A percentile compares a stretch with the other conserved stretches of the same genome.
Evolutionary conservation across 2,113 vertebrate species (phyloP).

Genomic region (Nanorana parkeri): DNA sequence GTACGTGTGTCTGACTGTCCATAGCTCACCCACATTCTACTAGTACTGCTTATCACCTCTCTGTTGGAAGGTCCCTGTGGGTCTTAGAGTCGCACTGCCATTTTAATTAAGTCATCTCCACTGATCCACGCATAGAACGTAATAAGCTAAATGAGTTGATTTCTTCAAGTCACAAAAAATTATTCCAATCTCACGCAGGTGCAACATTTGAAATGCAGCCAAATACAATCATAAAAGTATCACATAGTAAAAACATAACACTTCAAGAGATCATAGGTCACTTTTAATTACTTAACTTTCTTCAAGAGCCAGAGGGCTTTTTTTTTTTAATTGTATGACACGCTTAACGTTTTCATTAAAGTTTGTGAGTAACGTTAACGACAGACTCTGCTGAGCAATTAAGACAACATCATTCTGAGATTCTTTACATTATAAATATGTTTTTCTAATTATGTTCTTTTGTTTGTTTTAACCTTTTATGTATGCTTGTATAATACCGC

Average conservation of each 20-base stretch:
- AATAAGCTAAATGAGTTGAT: slow-evolving; percentile 71
- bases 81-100: background rate
- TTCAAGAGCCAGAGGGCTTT: slow-evolving; percentile 21
- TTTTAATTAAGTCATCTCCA: slow-evolving; percentile 4
- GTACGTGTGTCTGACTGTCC: no score
- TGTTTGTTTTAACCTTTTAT: no score
- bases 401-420: no score
- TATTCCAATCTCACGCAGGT: slow-evolving; percentile 69
- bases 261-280: slow-evolving; percentile 63
- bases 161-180: slow-evolving; percentile 67
- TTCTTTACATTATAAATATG: no score
- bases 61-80: no score
- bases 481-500: no score
- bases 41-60: no score
- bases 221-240: slow-evolving; percentile 66
- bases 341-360: background rate
- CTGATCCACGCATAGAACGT: slow-evolving; percentile 63
- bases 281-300: slow-evolving; percentile 69
- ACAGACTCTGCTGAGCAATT: no score
- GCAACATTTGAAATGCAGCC: slow-evolving; percentile 70
- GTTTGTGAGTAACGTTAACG: background rate
- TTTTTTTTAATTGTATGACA: slow-evolving; percentile 15
- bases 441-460: no score
- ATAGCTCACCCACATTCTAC: no score
- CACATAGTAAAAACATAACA: slow-evolving; percentile 66